Evolutionary conservation across 2,113 vertebrate species (phyloP).

Genomic region (Cygnus buccinator): DNA sequence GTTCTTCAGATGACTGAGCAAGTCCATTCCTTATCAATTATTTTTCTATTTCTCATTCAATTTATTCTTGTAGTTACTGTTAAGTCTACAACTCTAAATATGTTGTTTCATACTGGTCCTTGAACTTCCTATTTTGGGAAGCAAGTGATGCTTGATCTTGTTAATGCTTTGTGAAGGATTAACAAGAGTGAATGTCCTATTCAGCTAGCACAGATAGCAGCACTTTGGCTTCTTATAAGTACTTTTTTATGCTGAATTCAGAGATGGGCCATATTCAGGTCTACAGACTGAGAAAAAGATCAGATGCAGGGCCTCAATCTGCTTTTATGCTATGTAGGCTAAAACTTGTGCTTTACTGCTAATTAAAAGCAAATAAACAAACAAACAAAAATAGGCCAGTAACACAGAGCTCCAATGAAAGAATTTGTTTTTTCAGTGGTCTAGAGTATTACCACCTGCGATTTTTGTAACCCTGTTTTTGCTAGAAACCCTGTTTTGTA

Average conservation of each 20-base stretch:
- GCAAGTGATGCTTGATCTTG: not conserved
- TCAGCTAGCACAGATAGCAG: not conserved
- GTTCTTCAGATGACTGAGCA: not conserved
- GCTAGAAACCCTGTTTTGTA: too few species aligned
- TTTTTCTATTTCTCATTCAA: not conserved
- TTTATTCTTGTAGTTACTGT: not conserved
- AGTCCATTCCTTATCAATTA: not conserved
- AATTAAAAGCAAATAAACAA: not conserved
- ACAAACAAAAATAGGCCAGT: not conserved
- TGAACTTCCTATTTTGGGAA: not conserved
- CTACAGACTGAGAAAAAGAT: not conserved
- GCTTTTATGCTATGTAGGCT: not conserved
- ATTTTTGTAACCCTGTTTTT: not conserved
- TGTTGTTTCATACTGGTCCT: not conserved
- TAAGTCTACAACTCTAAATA: not conserved
- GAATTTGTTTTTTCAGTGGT: not conserved
- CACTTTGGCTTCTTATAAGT: not conserved
- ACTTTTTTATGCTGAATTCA: not conserved
- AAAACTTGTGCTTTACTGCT: not conserved
- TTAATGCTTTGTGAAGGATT: not conserved
- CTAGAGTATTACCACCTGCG: not conserved
- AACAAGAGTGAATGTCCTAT: not conserved
- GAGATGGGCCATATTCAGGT: not conserved
- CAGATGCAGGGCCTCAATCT: not conserved
- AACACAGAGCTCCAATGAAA: not conserved